Base-by-base conservation (phyloP, 2,888 invertebrate genomes). In the Oscheius onirici region DNA sequence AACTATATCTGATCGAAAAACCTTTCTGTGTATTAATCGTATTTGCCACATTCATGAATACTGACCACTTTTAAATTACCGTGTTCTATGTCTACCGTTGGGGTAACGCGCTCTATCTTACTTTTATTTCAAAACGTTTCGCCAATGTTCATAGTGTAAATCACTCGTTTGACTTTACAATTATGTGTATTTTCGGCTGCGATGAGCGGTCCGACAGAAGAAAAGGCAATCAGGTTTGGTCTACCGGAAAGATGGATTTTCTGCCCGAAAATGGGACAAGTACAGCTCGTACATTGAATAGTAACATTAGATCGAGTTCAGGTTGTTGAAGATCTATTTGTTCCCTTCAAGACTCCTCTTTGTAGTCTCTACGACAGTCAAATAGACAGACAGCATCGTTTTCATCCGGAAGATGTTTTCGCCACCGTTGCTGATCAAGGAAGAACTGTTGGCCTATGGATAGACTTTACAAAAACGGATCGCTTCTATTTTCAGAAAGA, bases 311-410 rank as follows among this genome's bases (percentile, higher is more conserved):
- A 49, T 3, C 26, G 22, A 22, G 43, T 70, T 65, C 34, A 66
- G 41, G 58, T 85, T 20, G 72, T 87, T 69, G 91, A 91, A 52
- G 92, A 92, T 65, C 93, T 94, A 87, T 97, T 99, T 88, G 89
- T 99, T 73, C 94, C 95, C 5, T 94, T 95, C 88, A 97, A 96
- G 89, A 97, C 97, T 1, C 97, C 97, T 0, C 90, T 99, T 2
- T 93, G 92, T 82, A 89, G 91, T 10, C 91, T 92, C 68, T 99
- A 93, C 88, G 92, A 96, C 88, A 91, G 91, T 58, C 92, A 94
- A 90, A 93, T 99, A 74, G 92, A 92, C 77, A 74, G 75, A 24
- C 92, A 92, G 85, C 92, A 92, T 88, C 91, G 93, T 44, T 99
- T 97, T 88, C 91, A 92, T 43, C 92, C 96, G 0, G 91, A 92